Evolutionary conservation across 2,113 vertebrate species (phyloP).

Genomic region (Rhadina sibilatrix): DNA sequence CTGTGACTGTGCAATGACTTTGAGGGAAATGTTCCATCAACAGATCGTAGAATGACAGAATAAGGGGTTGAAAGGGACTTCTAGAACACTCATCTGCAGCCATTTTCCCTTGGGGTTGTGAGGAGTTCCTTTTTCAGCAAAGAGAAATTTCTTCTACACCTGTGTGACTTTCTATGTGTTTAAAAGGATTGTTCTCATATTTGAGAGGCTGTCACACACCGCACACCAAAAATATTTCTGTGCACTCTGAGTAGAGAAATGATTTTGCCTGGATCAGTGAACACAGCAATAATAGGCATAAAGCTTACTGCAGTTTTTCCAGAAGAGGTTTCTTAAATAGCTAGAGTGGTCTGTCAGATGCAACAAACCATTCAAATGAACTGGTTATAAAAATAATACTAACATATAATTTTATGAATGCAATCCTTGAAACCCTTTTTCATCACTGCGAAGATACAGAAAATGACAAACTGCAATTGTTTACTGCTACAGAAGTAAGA

Average conservation of each 20-base stretch:
- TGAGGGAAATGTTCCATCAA: not conserved
- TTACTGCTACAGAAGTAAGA: not conserved
- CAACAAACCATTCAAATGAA: not conserved
- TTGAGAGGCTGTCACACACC: not conserved
- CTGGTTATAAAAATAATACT: not conserved
- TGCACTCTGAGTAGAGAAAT: not conserved
- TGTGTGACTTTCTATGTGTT: not conserved
- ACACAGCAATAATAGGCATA: not conserved
- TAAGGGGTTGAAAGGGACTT: not conserved
- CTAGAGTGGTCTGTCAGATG: not conserved
- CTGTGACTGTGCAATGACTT: not conserved
- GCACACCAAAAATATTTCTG: not conserved
- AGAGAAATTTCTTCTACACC: not conserved
- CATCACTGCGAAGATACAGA: not conserved
- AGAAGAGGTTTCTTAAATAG: not conserved
- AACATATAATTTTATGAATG: not conserved
- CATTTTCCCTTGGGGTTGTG: not conserved
- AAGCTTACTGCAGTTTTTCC: not conserved
- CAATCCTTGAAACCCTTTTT: not conserved
- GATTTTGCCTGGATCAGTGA: not conserved
- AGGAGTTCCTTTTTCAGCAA: not conserved
- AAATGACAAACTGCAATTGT: not conserved
- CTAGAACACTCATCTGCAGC: not conserved
- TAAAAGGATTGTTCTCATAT: not conserved
- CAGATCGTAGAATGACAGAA: not conserved